Evolutionary conservation across 2,888 invertebrate genomes (phyloP), one percentile per base, ranked within the genome.

Genomic region (Himalopsyche japonica): DNA sequence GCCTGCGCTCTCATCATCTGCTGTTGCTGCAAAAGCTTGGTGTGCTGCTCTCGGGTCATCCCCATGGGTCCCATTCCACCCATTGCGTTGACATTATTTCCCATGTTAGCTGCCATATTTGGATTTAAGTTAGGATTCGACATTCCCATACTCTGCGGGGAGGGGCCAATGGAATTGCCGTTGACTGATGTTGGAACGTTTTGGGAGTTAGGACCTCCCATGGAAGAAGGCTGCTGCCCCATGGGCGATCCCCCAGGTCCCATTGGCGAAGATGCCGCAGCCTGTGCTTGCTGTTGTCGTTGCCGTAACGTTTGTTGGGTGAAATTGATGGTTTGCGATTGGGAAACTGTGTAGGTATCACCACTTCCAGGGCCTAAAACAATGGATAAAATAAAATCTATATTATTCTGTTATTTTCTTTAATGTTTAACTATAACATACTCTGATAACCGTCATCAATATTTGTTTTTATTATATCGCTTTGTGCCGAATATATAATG

Each of bases 291-390:
- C 80, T 89, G 88, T 70, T 90, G 90, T 79, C 95, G 91, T 88
- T 94, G 93, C 83, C 94, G 92, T 90, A 95, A 91, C 64, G 91
- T 92, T 89, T 95, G 95, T 89, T 96, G 96, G 34, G 95, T 95
- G 90, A 97, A 97, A 91, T 96, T 97, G 89, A 97, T 96, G 87
- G 96, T 96, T 91, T 97, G 97, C 88, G 96, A 95, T 91, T 97
- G 97, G 57, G 96, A 95, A 89, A 96, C 94, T 70, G 95, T 95
- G 89, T 96, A 96, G 57, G 92, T 91, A 87, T 95, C 94, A 87
- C 92, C 92, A 76, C 92, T 92, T 82, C 91, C 90, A 79, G 92
- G 76, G 77, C 84, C 85, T 85, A 43, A 7, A 15, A 43, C 5
- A 43, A 3, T 43, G 3, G 12, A 15, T 12, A 43, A 15, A 3